Conservation (phyloP, 1,140 invertebrate species). For the Drosophila insularis region DNA sequence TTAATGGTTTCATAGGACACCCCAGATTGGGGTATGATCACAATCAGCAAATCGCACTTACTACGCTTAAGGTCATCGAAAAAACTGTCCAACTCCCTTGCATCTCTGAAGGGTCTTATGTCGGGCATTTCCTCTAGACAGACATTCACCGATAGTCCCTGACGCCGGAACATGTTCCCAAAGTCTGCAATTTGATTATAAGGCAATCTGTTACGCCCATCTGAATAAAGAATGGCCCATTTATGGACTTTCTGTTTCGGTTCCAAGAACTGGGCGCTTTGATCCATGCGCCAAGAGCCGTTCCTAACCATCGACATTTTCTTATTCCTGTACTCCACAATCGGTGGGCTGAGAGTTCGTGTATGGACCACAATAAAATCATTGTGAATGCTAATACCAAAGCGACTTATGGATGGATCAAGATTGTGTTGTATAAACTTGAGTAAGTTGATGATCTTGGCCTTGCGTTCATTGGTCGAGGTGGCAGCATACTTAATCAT, state of each 20-base stretch:
- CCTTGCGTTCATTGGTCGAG: slow-evolving; percentile 84
- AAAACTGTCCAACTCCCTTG: slow-evolving; percentile 28
- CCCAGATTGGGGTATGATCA: slow-evolving; percentile 84
- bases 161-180: slow-evolving; percentile 1
- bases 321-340: slow-evolving; percentile 82
- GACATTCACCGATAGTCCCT: slow-evolving; percentile 30
- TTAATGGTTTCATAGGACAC: slow-evolving; percentile 86
- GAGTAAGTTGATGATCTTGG: slow-evolving; percentile 86
- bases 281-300: slow-evolving; percentile 65
- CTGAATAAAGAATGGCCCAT: slow-evolving; percentile 60
- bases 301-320: slow-evolving; percentile 18
- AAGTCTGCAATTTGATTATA: slow-evolving; percentile 36
- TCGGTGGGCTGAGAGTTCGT: slow-evolving; percentile 85
- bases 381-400: slow-evolving; percentile 84
- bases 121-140: slow-evolving; percentile 27
- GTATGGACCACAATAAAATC: slow-evolving; percentile 85
- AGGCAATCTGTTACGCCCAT: not conserved
- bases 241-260: slow-evolving; percentile 48
- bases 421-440: slow-evolving; percentile 82
- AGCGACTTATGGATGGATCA: slow-evolving; percentile 84
- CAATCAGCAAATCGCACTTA: slow-evolving; percentile 68
- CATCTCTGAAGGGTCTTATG: slow-evolving; percentile 43
- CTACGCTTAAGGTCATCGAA: slow-evolving; percentile 50
- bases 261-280: slow-evolving; percentile 32
- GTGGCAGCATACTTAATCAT: slow-evolving; percentile 88